Conservation (phyloP, 2,797 vertebrate genomes). For the Remorina albescens region DNA sequence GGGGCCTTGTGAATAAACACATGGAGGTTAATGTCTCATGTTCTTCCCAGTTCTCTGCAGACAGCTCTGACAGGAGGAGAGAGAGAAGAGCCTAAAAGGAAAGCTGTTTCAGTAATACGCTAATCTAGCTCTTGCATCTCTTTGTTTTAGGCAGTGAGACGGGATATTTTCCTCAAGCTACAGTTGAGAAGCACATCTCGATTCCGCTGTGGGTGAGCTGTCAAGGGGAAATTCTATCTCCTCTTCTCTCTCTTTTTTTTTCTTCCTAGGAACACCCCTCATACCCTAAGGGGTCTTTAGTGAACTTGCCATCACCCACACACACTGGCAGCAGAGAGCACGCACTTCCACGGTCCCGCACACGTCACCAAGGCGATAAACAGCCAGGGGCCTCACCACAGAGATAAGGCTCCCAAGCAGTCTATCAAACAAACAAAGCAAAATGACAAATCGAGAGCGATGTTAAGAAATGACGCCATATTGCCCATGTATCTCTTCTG, state of each 20-base stretch:
- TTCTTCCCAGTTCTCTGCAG: slow-evolving; percentile 65
- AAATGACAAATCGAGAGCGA: slow-evolving; percentile 69
- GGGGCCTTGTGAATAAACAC: slow-evolving; percentile 79
- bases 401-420: slow-evolving; percentile 77
- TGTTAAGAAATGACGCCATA: slow-evolving; percentile 68
- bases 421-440: slow-evolving; percentile 78
- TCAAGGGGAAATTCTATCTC: slow-evolving; percentile 71
- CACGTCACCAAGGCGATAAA: slow-evolving; percentile 75
- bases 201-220: slow-evolving; percentile 71
- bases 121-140: slow-evolving; percentile 76
- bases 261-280: slow-evolving; percentile 50
- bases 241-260: slow-evolving; percentile 6
- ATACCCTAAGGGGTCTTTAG: slow-evolving; percentile 72
- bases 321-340: slow-evolving; percentile 73
- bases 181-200: slow-evolving; percentile 65
- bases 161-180: slow-evolving; percentile 70
- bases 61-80: slow-evolving; percentile 76
- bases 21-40: slow-evolving; percentile 80
- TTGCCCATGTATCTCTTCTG: slow-evolving; percentile 61
- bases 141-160: slow-evolving; percentile 73
- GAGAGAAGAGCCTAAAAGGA: slow-evolving; percentile 70
- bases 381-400: slow-evolving; percentile 66
- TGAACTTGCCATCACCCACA: slow-evolving; percentile 79
- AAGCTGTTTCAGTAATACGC: slow-evolving; percentile 72
- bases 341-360: slow-evolving; percentile 51